A percentile compares a stretch with the other conserved stretches of the same genome.
Evolutionary conservation across 2,797 vertebrate species (phyloP).

Genomic region (Myripristis jacobus): DNA sequence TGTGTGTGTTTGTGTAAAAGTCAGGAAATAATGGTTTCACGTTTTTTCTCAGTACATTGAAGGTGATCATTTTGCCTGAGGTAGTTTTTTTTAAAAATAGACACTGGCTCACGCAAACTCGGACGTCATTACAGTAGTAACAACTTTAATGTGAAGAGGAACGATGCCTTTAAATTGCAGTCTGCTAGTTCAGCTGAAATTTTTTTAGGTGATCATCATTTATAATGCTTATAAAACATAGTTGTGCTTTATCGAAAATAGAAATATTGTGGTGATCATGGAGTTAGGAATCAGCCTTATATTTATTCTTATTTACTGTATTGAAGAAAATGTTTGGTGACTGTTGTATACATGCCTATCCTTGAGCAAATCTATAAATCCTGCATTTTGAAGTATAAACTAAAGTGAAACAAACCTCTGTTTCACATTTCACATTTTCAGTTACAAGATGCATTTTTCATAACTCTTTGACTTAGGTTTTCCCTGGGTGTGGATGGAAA

Average conservation of each 20-base stretch:
- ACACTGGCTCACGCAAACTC: slow-evolving; percentile 16
- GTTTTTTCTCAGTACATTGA: slow-evolving; percentile 17
- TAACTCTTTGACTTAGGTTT: slow-evolving; percentile 60
- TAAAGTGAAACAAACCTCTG: slow-evolving; percentile 56
- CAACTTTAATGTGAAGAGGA: too few relatives aligned
- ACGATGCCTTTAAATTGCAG: too few relatives aligned
- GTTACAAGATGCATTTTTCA: slow-evolving; percentile 67
- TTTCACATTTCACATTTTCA: slow-evolving; percentile 67
- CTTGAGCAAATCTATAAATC: slow-evolving; percentile 42
- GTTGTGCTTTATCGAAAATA: not conserved
- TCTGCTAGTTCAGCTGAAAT: too few relatives aligned
- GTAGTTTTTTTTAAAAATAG: slow-evolving; percentile 51
- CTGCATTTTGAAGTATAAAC: slow-evolving; percentile 53
- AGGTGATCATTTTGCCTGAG: slow-evolving; percentile 54
- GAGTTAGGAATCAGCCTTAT: not conserved
- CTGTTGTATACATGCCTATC: slow-evolving; percentile 33
- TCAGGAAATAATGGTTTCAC: not conserved
- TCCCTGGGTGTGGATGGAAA: slow-evolving; percentile 76
- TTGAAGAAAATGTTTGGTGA: slow-evolving; percentile 34
- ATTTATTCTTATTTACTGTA: slow-evolving; percentile 20
- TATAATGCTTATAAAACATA: not conserved
- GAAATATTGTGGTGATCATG: not conserved
- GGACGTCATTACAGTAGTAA: too few relatives aligned
- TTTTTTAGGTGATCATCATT: not conserved
- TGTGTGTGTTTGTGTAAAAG: slow-evolving; percentile 13